Percentiles rank a stretch among this genome's conserved stretches.
Evolutionary conservation across 2,113 vertebrate genomes (phyloP).

Genomic region (Notarius lentiginosus): DNA sequence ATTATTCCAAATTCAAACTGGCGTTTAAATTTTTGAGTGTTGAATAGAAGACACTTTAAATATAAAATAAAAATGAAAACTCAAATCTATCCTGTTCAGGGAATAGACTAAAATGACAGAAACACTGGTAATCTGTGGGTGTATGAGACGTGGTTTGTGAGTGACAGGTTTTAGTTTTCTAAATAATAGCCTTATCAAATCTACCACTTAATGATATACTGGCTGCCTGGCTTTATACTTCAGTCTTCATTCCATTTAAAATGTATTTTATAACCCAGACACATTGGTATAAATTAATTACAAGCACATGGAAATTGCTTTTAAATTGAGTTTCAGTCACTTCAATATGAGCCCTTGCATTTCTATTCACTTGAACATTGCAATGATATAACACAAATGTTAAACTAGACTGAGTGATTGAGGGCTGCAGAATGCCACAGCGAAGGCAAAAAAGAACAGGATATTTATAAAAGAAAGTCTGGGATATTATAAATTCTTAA

Average conservation of each 20-base stretch:
- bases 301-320: slow-evolving; percentile 28
- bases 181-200: slow-evolving; percentile 16
- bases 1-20: not conserved
- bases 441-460: not conserved
- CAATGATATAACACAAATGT: slow-evolving; percentile 8
- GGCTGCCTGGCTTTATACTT: not conserved
- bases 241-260: not conserved
- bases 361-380: not conserved
- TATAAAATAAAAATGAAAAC: not conserved
- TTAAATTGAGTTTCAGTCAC: slow-evolving; percentile 29
- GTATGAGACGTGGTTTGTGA: not conserved
- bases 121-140: not conserved
- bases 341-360: slow-evolving; percentile 4
- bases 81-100: not conserved
- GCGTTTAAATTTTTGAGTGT: not conserved
- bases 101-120: not conserved
- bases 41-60: not conserved
- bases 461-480: not conserved
- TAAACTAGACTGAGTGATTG: slow-evolving; percentile 12
- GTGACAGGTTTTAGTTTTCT: not conserved
- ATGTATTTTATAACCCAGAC: not conserved
- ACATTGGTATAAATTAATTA: slow-evolving; percentile 31
- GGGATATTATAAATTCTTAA: not conserved
- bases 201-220: slow-evolving; percentile 3
- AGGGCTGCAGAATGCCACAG: not conserved